Evolutionary conservation across 2,113 vertebrate genomes (phyloP).

Genomic region (Verasper variegatus): DNA sequence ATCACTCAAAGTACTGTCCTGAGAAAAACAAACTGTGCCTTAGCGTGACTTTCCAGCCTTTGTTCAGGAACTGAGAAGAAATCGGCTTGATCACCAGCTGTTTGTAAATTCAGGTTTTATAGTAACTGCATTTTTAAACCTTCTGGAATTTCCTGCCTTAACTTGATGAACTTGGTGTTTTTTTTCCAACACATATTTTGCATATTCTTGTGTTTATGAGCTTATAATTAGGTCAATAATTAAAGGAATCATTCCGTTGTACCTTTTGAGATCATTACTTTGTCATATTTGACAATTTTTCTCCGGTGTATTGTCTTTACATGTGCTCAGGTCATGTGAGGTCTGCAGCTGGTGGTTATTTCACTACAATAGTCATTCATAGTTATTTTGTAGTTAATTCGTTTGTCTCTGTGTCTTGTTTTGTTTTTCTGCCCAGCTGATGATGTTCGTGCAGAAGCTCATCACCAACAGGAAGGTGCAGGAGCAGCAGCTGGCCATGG

Average conservation of each 20-base stretch:
- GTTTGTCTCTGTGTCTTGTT: background rate
- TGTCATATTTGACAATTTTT: background rate
- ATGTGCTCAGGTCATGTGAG: background rate
- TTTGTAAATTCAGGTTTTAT: background rate
- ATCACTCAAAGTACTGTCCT: background rate
- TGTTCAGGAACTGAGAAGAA: background rate
- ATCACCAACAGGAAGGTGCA: slow-evolving; percentile 95
- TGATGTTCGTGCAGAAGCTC: slow-evolving; percentile 96
- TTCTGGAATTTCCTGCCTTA: background rate
- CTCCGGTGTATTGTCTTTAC: background rate
- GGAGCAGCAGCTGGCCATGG: slow-evolving; percentile 94
- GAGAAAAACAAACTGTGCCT: background rate
- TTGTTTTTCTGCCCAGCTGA: slow-evolving; percentile 83
- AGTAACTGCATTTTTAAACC: background rate
- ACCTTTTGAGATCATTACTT: background rate
- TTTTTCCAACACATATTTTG: background rate
- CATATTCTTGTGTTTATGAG: background rate
- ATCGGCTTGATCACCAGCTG: background rate
- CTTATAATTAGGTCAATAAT: background rate
- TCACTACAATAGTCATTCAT: background rate
- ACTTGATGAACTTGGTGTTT: background rate
- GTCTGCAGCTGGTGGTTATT: background rate
- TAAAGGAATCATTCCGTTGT: background rate
- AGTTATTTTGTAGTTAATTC: background rate
- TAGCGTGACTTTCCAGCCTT: background rate